Base-by-base conservation (phyloP, 2,888 invertebrate species). In the Phymatocera aterrima region DNA sequence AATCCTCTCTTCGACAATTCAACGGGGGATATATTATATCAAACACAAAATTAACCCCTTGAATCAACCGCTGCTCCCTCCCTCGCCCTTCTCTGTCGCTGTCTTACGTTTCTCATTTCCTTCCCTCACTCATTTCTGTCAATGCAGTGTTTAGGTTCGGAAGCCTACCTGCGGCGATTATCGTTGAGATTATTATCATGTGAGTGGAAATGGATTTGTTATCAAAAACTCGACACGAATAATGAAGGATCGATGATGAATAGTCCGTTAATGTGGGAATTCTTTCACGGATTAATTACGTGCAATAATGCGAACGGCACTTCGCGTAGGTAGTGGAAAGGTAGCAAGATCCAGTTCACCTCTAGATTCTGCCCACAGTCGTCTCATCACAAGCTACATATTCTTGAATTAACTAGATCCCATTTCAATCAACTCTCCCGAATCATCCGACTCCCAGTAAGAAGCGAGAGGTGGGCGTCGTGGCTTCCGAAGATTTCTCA, bases 91-190 rank as follows among this genome's bases (percentile, higher is more conserved):
- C 70, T 72, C 31, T 18, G 31, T 28, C 43, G 21, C 15, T 34
- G 48, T 12, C 31, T 34, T 0, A 12, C 6, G 10, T 31, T 31
- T 1, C 21, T 21, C 60, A 8, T 68, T 28, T 31, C 8, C 48
- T 48, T 72, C 34, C 51, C 72, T 51, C 72, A n/a, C 68, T 72
- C 43, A 51, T n/a, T 72, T 31, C 72, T 51, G 72, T 72, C 72
- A 72, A 31, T 72, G 72, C 72, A 5, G 72, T 72, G 72, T 72
- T 72, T 72, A 72, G 48, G 51, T 70, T 72, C 61, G 61, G 8
- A 34, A n/a, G 10, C 10, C 24, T n/a, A 12, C 18, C 18, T 8
- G 28, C 72, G 34, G 48, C 31, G 51, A 51, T 34, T 37, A 10
- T 64, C 61, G n/a, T 37, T 10, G 12, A 37, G 10, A 51, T 51